phyloP scores from a whole-genome alignment of 2,797 vertebrate genomes.

The Anas flavirostris region DNA sequence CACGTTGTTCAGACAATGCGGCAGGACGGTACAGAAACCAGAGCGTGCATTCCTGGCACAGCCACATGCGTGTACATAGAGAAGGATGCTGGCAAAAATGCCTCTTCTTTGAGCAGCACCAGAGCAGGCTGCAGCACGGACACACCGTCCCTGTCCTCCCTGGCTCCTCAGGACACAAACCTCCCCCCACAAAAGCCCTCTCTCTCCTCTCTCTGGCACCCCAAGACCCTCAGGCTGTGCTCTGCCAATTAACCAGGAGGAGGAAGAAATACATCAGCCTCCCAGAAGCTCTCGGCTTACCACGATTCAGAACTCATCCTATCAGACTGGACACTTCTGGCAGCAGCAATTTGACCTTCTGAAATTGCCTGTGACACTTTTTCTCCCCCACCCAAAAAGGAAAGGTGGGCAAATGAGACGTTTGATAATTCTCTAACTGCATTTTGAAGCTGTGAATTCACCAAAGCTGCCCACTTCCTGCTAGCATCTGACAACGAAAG shows the following conservation, averaged over 20 bases:
- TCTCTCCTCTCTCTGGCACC: too few relatives aligned
- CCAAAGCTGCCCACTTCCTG: neutral
- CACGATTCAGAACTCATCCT: neutral
- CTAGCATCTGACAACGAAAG: neutral
- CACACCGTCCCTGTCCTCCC: fast-evolving
- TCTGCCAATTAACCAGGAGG: neutral
- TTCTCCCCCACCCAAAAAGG: neutral
- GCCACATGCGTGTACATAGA: neutral
- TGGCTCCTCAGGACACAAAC: neutral
- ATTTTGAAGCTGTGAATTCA: neutral
- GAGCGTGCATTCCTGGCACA: neutral
- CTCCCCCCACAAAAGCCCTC: neutral
- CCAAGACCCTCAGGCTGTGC: neutral
- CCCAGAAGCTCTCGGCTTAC: neutral
- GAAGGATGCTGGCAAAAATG: neutral
- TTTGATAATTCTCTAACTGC: neutral
- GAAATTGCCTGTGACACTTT: neutral
- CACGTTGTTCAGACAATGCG: too few relatives aligned
- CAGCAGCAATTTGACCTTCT: neutral
- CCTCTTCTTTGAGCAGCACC: neutral
- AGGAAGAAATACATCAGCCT: neutral
- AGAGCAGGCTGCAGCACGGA: neutral
- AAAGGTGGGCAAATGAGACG: neutral
- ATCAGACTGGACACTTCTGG: neutral
- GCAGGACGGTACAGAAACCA: neutral